Percentiles rank a stretch among this genome's conserved stretches.
Evolutionary conservation across 2,113 vertebrate species (phyloP).

Genomic region (Hippocampus mohnikei): DNA sequence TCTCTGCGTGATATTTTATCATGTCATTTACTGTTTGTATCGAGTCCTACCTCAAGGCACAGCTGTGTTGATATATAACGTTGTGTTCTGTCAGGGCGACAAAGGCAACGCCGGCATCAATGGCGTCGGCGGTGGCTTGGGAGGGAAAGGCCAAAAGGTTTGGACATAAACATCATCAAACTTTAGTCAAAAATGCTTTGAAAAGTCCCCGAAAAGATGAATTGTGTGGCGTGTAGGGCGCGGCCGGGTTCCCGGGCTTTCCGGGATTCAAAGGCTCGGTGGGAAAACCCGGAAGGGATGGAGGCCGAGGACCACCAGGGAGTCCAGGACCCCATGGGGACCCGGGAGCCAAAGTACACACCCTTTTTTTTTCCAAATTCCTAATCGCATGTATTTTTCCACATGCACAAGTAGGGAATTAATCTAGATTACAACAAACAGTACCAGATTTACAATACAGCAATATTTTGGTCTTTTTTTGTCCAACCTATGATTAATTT

Average conservation of each 20-base stretch:
- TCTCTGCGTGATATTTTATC: no score
- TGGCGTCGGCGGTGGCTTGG: conserved; percentile 69
- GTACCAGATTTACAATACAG: no score
- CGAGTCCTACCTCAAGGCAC: no score
- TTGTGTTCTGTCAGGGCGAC: conserved; percentile 67
- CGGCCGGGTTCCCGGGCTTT: conserved; percentile 77
- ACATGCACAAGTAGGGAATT: no score
- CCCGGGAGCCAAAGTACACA: conserved; percentile 74
- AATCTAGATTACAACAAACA: no score
- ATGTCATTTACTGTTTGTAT: no score
- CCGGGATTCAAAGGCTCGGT: conserved; percentile 80
- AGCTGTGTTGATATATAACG: not conserved
- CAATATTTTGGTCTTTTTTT: no score
- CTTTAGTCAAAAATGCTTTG: no score
- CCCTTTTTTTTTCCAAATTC: no score
- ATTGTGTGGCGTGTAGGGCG: conserved; percentile 66
- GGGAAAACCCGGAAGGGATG: conserved; percentile 71
- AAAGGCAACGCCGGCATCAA: conserved; percentile 70
- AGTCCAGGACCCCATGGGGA: conserved; percentile 67
- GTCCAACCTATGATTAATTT: no score
- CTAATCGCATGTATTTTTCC: no score
- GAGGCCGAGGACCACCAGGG: conserved; percentile 66
- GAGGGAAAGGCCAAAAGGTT: conserved; percentile 83
- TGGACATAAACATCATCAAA: conserved; percentile 5
- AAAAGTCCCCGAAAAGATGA: not conserved